Percentiles rank a stretch among this genome's conserved stretches.
phyloP scores from a whole-genome alignment of 2,888 invertebrate species.

The Tachina fera region DNA sequence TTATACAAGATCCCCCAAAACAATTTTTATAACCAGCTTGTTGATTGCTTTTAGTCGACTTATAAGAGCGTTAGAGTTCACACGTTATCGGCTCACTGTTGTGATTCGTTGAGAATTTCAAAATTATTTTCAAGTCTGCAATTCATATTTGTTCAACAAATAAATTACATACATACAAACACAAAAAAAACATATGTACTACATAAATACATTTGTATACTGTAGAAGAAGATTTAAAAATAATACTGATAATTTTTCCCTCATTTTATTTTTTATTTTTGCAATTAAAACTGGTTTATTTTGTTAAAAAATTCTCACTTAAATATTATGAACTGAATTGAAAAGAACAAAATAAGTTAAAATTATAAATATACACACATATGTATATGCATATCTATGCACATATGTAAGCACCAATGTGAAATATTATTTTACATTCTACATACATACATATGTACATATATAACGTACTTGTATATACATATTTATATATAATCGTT shows the following conservation, averaged over 20 bases:
- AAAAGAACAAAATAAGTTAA: conserved; percentile 30
- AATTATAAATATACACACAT: conserved; percentile 1
- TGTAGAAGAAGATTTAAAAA: neutral
- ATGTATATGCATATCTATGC: neutral
- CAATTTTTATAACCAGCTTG: conserved; percentile 56
- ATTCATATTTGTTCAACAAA: conserved; percentile 32
- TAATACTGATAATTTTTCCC: conserved; percentile 14
- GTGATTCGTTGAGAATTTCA: conserved; percentile 39
- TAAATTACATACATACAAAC: conserved; percentile 12
- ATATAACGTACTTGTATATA: neutral
- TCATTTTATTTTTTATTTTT: neutral
- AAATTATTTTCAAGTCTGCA: conserved; percentile 39
- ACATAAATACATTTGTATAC: neutral
- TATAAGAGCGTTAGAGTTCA: conserved; percentile 68
- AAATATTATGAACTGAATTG: conserved; percentile 6
- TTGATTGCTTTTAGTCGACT: conserved; percentile 62
- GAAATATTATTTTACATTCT: conserved; percentile 24
- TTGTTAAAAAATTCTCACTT: conserved; percentile 12
- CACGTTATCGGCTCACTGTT: conserved; percentile 60
- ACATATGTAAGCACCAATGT: neutral
- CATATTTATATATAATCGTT: conserved; percentile 11
- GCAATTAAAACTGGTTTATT: conserved; percentile 59
- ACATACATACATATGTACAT: neutral
- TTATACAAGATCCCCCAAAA: conserved; percentile 61
- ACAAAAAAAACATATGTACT: neutral